Evolutionary conservation across 2,113 vertebrate genomes (phyloP).

Genomic region (Mesoclemmys tuberculata): DNA sequence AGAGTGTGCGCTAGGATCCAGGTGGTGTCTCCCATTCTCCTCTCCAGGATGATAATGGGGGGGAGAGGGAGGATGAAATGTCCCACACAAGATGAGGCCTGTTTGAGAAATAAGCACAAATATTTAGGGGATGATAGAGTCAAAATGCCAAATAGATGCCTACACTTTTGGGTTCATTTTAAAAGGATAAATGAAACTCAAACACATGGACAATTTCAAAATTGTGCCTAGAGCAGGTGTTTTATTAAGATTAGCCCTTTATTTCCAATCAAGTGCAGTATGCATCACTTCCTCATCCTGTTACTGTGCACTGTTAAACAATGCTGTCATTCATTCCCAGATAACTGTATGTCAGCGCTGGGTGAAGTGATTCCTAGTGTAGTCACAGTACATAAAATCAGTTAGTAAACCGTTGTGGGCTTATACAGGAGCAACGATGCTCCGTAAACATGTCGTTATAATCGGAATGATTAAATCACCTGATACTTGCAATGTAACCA

Average conservation of each 20-base stretch:
- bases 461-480: conserved; percentile 39
- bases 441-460: conserved; percentile 16
- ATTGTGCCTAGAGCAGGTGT: not conserved
- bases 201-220: not conserved
- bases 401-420: conserved; percentile 12
- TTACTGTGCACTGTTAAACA: not conserved
- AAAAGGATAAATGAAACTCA: not conserved
- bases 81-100: not conserved
- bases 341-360: not conserved
- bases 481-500: conserved; percentile 28
- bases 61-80: not conserved
- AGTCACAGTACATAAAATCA: not conserved
- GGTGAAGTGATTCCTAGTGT: not conserved
- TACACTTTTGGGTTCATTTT: not conserved
- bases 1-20: not conserved
- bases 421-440: conserved; percentile 20
- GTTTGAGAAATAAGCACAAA: not conserved
- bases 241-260: not conserved
- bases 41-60: not conserved
- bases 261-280: not conserved
- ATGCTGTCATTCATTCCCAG: not conserved
- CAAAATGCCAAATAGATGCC: not conserved
- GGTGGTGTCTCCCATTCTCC: not conserved
- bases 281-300: not conserved
- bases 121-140: not conserved